Conservation (phyloP, 2,113 vertebrate genomes). For the human region DNA sequence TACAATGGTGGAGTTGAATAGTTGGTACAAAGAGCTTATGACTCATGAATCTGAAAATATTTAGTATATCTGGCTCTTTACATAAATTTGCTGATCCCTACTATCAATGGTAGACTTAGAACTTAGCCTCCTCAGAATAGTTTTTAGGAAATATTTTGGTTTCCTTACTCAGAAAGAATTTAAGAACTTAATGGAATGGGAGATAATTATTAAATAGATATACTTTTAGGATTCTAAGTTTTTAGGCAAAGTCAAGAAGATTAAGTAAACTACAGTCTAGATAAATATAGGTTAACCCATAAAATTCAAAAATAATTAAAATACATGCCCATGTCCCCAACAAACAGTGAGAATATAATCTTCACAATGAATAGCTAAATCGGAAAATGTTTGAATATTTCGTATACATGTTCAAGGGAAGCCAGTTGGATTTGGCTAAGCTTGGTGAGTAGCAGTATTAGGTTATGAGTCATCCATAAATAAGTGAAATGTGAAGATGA, state of each 20-base stretch:
- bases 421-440: background rate
- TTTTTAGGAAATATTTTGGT: conserved; percentile 31
- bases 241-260: background rate
- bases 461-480: conserved; percentile 26
- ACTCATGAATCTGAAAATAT: background rate
- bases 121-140: background rate
- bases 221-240: background rate
- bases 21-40: background rate
- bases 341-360: background rate
- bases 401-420: background rate
- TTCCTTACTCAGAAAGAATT: background rate
- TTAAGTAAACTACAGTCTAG: background rate
- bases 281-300: background rate
- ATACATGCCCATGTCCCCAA: background rate
- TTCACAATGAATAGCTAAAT: background rate
- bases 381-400: conserved; percentile 3
- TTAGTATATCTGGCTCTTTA: background rate
- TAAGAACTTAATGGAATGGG: background rate
- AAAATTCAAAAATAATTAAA: background rate
- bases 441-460: conserved; percentile 23
- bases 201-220: background rate
- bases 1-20: background rate
- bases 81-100: background rate
- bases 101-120: background rate
- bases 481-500: conserved; percentile 36